Evolutionary conservation across 2,113 vertebrate genomes (phyloP).

Genomic region (Cryptomyrus ogoouensis): DNA sequence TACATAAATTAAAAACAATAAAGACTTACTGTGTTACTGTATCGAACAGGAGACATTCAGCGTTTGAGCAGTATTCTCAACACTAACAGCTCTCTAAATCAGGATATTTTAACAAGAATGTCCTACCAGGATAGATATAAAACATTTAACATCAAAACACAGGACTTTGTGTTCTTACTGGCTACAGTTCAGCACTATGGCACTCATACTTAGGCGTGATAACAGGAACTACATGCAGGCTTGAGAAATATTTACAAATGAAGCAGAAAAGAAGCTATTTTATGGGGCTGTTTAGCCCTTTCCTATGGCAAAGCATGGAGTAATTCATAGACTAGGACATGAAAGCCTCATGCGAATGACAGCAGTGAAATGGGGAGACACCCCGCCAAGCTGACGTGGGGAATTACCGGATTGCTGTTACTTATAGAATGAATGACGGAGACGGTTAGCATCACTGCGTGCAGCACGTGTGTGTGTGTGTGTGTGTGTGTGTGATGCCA

Average conservation of each 20-base stretch:
- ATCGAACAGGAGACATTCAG: neutral
- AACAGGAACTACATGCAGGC: neutral
- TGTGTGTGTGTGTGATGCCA: neutral
- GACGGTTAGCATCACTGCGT: neutral
- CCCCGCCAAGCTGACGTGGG: neutral
- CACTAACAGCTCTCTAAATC: neutral
- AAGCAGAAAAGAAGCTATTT: neutral
- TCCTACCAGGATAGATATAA: neutral
- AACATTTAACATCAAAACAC: neutral
- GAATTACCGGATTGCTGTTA: neutral
- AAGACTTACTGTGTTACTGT: neutral
- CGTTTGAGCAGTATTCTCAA: neutral
- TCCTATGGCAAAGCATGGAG: neutral
- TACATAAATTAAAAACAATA: neutral
- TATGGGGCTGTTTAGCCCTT: neutral
- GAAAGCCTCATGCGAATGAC: neutral
- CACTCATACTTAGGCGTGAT: neutral
- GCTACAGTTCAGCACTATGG: neutral
- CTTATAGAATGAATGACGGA: neutral
- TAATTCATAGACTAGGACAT: neutral
- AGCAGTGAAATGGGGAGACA: neutral
- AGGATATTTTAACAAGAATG: neutral
- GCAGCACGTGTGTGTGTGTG: neutral
- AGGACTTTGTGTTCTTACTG: neutral
- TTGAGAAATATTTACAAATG: neutral